Evolutionary conservation across 2,113 vertebrate genomes (phyloP).

Genomic region (Smithornis capensis): DNA sequence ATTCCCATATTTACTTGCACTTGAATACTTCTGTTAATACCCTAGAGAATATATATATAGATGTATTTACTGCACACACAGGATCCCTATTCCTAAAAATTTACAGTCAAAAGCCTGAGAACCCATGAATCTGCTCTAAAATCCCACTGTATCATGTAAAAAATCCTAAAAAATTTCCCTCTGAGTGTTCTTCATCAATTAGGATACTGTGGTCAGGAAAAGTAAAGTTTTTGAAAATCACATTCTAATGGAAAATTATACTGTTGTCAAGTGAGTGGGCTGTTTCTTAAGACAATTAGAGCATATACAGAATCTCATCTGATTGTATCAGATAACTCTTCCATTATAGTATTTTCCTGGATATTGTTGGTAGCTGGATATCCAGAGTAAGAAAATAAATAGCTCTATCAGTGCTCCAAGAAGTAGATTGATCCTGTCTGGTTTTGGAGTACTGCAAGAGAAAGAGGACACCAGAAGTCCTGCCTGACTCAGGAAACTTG

Average conservation of each 20-base stretch:
- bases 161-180: not conserved
- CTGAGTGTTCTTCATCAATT: not conserved
- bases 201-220: not conserved
- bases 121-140: not conserved
- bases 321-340: not conserved
- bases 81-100: not conserved
- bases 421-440: not conserved
- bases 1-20: constrained; percentile 49
- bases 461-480: not conserved
- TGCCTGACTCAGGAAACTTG: not conserved
- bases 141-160: not conserved
- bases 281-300: not conserved
- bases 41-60: not conserved
- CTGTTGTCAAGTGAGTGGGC: not conserved
- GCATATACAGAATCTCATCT: not conserved
- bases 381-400: not conserved
- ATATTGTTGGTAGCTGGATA: not conserved
- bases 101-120: not conserved
- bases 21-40: constrained; percentile 29
- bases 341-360: not conserved
- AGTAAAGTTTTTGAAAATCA: not conserved
- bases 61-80: not conserved
- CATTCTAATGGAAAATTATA: not conserved
- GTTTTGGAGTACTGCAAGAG: not conserved
- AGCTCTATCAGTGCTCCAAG: not conserved